Evolutionary conservation across 1,140 invertebrate genomes (phyloP).

Genomic region (Drosophila biarmipes): DNA sequence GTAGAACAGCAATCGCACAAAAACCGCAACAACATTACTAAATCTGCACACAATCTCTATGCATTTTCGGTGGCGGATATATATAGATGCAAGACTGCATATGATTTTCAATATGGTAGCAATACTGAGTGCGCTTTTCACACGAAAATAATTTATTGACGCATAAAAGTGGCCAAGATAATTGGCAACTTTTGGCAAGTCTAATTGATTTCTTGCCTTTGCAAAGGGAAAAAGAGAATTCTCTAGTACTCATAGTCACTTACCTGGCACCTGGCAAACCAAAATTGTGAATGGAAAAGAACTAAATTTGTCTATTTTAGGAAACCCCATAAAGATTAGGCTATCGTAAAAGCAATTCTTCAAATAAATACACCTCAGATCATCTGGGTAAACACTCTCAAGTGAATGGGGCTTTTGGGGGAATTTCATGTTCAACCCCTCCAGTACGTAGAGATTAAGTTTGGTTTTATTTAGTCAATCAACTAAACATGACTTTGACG

Average conservation of each 20-base stretch:
- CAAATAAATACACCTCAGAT: background rate
- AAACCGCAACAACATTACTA: constrained; percentile 32
- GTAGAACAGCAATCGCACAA: constrained; percentile 40
- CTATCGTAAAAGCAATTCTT: background rate
- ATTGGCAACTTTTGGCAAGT: constrained; percentile 63
- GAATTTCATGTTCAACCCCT: background rate
- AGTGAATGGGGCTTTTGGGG: background rate
- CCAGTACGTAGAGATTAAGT: background rate
- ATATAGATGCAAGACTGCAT: constrained; percentile 25
- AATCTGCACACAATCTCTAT: constrained; percentile 22
- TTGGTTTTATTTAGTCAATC: constrained; percentile 12
- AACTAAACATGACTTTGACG: background rate
- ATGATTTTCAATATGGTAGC: constrained; percentile 33
- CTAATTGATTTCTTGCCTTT: constrained; percentile 59
- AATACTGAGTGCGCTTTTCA: constrained; percentile 56
- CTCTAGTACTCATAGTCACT: background rate
- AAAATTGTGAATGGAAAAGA: background rate
- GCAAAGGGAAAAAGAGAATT: constrained; percentile 5
- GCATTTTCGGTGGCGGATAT: constrained; percentile 8
- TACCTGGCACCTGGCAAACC: background rate
- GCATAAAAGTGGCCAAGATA: constrained; percentile 70
- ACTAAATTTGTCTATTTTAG: background rate
- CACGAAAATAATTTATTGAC: constrained; percentile 75
- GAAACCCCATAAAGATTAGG: background rate
- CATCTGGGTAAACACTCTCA: background rate